These are phyloP conservation scores for Ceyx cyanopectus DNA, from an alignment of 2,113 vertebrate species.

Conservation along the genomic window DNA sequence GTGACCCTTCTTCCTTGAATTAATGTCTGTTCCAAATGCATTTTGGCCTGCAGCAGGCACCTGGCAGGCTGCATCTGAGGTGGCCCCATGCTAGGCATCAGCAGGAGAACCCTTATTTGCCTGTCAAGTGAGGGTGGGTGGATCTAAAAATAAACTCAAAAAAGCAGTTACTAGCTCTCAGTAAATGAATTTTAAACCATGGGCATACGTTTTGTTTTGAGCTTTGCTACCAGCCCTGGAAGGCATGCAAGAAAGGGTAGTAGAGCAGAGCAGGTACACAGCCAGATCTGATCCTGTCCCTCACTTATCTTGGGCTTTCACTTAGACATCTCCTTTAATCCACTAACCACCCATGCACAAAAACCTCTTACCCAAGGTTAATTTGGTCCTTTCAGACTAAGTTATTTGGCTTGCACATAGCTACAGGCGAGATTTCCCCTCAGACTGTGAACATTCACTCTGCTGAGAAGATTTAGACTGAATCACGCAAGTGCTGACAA, in stretches of 20 bases:
- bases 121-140: neutral
- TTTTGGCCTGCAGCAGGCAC: neutral
- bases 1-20: neutral
- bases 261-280: rapidly evolving
- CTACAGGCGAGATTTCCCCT: conserved; percentile 51
- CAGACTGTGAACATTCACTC: neutral
- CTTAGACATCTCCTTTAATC: conserved; percentile 4
- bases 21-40: neutral
- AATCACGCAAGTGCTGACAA: conserved; percentile 32
- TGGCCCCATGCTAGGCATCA: rapidly evolving
- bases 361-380: conserved; percentile 64
- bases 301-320: neutral
- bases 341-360: conserved; percentile 46
- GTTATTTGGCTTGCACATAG: conserved; percentile 39
- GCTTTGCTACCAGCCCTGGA: neutral
- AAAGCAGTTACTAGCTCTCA: neutral
- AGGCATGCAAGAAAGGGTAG: rapidly evolving
- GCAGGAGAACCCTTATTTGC: neutral
- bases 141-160: neutral
- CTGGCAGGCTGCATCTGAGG: neutral
- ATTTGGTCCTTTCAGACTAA: conserved; percentile 65
- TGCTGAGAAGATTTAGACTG: conserved; percentile 30
- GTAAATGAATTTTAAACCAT: neutral
- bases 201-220: neutral
- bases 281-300: neutral